These are phyloP conservation scores for Peromyscus aztecus DNA, from an alignment of 2,797 vertebrate genomes.

Conservation along the genomic window DNA sequence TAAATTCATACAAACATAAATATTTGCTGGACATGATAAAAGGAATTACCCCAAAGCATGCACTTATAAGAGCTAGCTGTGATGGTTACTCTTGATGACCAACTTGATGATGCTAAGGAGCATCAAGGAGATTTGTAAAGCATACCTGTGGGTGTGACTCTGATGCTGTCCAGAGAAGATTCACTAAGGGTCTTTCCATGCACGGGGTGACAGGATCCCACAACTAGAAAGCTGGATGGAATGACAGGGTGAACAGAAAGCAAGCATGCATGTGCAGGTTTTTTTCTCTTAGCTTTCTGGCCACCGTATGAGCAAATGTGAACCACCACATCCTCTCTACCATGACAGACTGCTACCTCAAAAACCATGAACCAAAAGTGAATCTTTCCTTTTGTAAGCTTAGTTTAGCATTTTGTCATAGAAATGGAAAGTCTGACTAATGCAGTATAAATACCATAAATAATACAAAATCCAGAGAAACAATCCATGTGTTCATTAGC, in stretches of 20 bases:
- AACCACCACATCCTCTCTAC: not conserved
- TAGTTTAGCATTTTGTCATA: not conserved
- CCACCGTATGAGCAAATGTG: not conserved
- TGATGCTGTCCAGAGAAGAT: not conserved
- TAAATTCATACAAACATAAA: not conserved
- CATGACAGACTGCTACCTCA: not conserved
- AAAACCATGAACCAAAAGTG: not conserved
- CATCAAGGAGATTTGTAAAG: not conserved
- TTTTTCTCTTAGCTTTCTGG: not conserved
- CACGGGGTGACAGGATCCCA: not conserved
- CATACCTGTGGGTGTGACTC: not conserved
- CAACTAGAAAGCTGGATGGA: not conserved
- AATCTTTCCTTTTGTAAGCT: not conserved
- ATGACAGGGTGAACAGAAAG: not conserved
- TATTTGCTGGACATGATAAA: conserved; percentile 25
- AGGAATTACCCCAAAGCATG: conserved; percentile 19
- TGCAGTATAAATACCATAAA: not conserved
- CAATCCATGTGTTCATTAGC: not conserved
- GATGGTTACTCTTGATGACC: not conserved
- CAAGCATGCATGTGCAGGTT: too few relatives aligned
- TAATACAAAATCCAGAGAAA: not conserved
- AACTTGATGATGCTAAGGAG: not conserved
- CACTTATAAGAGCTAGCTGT: not conserved
- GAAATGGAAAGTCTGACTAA: not conserved
- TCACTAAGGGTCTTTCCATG: not conserved